These are phyloP conservation scores for Epiblema foenella DNA, from an alignment of 2,888 invertebrate genomes.

Conservation along the genomic window DNA sequence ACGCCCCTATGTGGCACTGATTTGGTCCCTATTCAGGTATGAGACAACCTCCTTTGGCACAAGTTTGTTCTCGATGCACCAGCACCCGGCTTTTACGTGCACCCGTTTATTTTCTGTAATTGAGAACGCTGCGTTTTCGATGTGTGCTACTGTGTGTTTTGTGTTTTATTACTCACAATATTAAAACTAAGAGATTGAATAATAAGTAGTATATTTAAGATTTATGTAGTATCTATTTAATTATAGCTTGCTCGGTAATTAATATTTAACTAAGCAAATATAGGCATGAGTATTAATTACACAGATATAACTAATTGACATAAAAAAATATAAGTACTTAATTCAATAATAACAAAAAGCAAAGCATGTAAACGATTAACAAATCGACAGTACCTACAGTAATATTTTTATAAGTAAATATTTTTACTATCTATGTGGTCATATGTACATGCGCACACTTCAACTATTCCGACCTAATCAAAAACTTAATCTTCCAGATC, in stretches of 20 bases:
- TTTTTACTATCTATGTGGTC: conserved; percentile 40
- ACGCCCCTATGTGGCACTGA: conserved; percentile 81
- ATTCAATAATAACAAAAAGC: conserved; percentile 6
- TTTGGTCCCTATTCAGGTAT: conserved; percentile 84
- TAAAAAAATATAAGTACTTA: conserved; percentile 10
- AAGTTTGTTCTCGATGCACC: conserved; percentile 72
- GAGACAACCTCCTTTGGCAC: conserved; percentile 75
- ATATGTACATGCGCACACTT: conserved; percentile 18
- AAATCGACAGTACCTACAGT: conserved; percentile 10
- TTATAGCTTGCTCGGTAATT: conserved; percentile 43
- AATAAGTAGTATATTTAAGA: conserved; percentile 39
- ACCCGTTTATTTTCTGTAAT: conserved; percentile 62
- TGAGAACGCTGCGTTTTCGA: conserved; percentile 62
- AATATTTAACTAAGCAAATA: conserved; percentile 32
- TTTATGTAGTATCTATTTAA: conserved; percentile 37
- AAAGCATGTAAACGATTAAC: conserved; percentile 39
- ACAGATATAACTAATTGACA: conserved; percentile 8
- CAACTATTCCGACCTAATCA: background rate
- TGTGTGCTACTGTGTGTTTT: conserved; percentile 57
- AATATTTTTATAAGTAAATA: conserved; percentile 24
- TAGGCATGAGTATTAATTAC: conserved; percentile 35
- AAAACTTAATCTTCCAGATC: conserved; percentile 79
- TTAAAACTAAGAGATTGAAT: conserved; percentile 36
- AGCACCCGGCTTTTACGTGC: conserved; percentile 79
- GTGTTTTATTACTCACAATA: conserved; percentile 43